These are phyloP conservation scores for Melanotaenia duboulayi DNA, from an alignment of 2,113 vertebrate genomes.

Conservation along the genomic window DNA sequence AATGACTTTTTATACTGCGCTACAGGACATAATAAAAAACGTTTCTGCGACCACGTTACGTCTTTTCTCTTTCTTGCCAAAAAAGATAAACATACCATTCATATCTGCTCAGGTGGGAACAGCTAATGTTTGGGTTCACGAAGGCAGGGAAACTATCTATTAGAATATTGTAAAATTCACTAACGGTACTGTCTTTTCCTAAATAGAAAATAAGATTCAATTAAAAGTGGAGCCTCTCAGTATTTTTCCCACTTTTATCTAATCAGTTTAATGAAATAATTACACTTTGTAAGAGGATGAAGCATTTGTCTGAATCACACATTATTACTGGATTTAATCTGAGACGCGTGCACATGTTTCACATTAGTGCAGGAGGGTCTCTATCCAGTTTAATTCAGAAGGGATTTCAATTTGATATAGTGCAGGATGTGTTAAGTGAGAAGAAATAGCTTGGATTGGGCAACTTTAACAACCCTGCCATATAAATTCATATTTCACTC, in stretches of 20 bases:
- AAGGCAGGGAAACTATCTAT: background rate
- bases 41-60: background rate
- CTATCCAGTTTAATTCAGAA: no score
- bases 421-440: background rate
- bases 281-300: background rate
- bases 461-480: no score
- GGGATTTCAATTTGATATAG: background rate
- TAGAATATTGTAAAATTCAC: no score
- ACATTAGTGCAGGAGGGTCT: background rate
- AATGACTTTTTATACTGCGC: constrained; percentile 13
- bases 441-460: no score
- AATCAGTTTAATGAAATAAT: background rate
- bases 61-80: background rate
- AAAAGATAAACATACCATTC: background rate
- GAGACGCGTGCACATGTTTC: background rate
- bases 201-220: background rate
- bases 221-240: background rate
- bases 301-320: background rate
- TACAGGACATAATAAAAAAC: background rate
- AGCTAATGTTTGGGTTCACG: background rate
- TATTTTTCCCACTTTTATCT: background rate
- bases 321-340: background rate
- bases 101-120: background rate
- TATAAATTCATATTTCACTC: no score
- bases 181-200: background rate